phyloP scores from a whole-genome alignment of 2,797 vertebrate genomes.

The Phrynocephalus forsythii region DNA sequence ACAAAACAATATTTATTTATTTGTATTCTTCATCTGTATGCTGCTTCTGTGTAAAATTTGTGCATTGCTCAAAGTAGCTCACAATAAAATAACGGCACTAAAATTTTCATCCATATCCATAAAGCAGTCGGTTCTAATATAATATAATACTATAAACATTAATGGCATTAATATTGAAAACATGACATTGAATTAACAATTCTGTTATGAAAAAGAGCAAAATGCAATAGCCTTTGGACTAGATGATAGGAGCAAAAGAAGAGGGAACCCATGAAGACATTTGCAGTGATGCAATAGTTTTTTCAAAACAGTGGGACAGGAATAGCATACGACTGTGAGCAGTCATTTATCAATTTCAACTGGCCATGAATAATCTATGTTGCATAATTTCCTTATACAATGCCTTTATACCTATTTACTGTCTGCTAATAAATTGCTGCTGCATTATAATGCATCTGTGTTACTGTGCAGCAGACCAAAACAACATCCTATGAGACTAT shows the following conservation, averaged over 20 bases:
- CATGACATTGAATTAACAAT: not conserved
- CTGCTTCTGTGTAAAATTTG: not conserved
- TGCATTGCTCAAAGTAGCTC: not conserved
- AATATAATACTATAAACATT: not conserved
- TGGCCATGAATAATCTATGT: not conserved
- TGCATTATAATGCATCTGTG: too few relatives aligned
- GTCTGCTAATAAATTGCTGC: too few relatives aligned
- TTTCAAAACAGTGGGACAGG: not conserved
- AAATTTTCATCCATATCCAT: not conserved
- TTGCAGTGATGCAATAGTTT: not conserved
- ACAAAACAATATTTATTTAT: too few relatives aligned
- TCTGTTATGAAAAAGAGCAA: not conserved
- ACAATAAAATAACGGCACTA: not conserved
- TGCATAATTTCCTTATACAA: not conserved
- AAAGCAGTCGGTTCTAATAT: not conserved
- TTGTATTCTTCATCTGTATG: too few relatives aligned
- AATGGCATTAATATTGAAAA: not conserved
- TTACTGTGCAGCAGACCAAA: too few relatives aligned
- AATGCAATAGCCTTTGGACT: not conserved
- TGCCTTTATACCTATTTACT: too few relatives aligned
- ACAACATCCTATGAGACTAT: too few relatives aligned
- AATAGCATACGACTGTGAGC: not conserved
- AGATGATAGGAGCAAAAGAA: not conserved
- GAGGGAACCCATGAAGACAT: not conserved
- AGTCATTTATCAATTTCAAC: not conserved